phyloP scores from a whole-genome alignment of 2,113 vertebrate species.

The Lonchura striata region DNA sequence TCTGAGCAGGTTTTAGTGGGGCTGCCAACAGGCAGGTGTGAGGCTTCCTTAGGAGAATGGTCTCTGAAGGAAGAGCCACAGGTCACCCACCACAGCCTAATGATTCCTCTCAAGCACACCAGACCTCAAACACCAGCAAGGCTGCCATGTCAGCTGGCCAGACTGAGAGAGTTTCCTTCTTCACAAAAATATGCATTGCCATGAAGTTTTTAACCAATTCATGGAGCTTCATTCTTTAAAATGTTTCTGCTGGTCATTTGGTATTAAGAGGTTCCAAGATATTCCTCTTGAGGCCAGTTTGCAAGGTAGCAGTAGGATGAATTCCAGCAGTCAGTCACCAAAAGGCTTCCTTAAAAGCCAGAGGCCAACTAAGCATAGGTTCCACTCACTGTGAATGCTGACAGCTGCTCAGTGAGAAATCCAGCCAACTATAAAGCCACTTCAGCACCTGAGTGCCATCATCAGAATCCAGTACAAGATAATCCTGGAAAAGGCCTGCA shows the following conservation, averaged over 20 bases:
- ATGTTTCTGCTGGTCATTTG: neutral
- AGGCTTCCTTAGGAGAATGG: neutral
- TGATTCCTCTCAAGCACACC: accelerated
- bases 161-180: neutral
- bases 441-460: neutral
- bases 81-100: neutral
- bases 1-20: neutral
- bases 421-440: neutral
- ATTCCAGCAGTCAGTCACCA: neutral
- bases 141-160: neutral
- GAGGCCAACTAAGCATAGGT: neutral
- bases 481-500: neutral
- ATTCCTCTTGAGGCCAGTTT: neutral
- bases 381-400: accelerated
- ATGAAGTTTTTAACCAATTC: neutral
- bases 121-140: neutral
- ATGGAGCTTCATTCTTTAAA: neutral
- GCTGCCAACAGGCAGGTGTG: neutral
- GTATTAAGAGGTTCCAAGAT: neutral
- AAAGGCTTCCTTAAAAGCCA: neutral
- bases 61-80: neutral
- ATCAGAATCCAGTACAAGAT: neutral
- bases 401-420: neutral
- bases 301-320: neutral
- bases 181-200: neutral